These are phyloP conservation scores for Drosophila littoralis DNA, from an alignment of 1,140 invertebrate species.

Conservation along the genomic window DNA sequence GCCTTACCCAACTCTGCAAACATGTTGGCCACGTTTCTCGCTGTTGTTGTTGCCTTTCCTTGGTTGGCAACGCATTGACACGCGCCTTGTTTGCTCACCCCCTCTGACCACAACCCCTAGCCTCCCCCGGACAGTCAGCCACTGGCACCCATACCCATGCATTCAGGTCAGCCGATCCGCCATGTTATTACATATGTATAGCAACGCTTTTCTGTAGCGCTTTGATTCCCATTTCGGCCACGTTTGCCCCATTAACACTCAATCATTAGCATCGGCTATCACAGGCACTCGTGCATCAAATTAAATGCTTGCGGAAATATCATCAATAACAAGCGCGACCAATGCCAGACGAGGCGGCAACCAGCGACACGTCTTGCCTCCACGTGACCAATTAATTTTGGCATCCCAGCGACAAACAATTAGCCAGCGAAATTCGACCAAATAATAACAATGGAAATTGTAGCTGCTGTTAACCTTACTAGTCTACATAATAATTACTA, in stretches of 20 bases:
- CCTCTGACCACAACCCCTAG: background rate
- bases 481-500: background rate
- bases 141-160: background rate
- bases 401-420: conserved; percentile 31
- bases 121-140: background rate
- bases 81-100: conserved; percentile 61
- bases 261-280: conserved; percentile 65
- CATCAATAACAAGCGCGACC: conserved; percentile 64
- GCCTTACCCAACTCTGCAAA: conserved; percentile 40
- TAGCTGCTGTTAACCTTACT: background rate
- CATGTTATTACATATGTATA: conserved; percentile 25
- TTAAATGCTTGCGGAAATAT: conserved; percentile 67
- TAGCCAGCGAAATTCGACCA: conserved; percentile 15
- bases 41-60: conserved; percentile 17
- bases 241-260: conserved; percentile 76
- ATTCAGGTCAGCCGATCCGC: conserved; percentile 35
- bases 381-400: conserved; percentile 46
- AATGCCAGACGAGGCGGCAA: conserved; percentile 4
- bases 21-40: conserved; percentile 22
- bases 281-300: conserved; percentile 74
- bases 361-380: conserved; percentile 29
- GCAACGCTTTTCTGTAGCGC: conserved; percentile 3
- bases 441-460: background rate
- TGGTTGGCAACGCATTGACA: conserved; percentile 64
- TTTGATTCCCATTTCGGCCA: conserved; percentile 60